A percentile compares a stretch with the other conserved stretches of the same genome.
phyloP scores from a whole-genome alignment of 2,113 vertebrate genomes.

The Cercopithecus mona region DNA sequence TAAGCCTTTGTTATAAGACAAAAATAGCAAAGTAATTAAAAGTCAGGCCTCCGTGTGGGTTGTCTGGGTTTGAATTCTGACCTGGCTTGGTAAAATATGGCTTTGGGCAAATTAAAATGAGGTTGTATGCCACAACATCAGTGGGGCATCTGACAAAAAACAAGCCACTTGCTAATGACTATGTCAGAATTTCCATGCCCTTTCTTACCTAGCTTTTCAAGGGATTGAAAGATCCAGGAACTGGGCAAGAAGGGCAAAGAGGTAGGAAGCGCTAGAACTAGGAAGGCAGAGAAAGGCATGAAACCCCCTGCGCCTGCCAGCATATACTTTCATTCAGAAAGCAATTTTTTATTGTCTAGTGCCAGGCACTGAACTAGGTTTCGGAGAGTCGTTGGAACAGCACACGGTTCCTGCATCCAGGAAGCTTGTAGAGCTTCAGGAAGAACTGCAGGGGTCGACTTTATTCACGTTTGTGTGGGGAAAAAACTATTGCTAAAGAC shows the following conservation, averaged over 20 bases:
- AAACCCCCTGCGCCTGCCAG: neutral
- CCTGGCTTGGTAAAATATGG: neutral
- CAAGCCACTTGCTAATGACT: neutral
- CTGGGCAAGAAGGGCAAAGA: neutral
- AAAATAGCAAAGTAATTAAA: neutral
- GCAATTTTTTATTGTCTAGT: neutral
- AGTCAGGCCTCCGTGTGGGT: accelerated
- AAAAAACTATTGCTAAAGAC: neutral
- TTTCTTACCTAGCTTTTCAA: neutral
- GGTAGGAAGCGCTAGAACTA: neutral
- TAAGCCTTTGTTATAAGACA: neutral
- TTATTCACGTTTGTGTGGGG: neutral
- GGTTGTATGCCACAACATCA: neutral
- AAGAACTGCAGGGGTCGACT: neutral
- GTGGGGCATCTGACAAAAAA: neutral
- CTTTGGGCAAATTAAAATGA: neutral
- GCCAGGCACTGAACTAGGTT: neutral
- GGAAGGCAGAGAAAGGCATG: neutral
- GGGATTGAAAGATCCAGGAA: neutral
- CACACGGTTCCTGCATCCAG: neutral
- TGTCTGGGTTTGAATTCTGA: neutral
- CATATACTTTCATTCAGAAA: neutral
- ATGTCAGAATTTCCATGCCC: neutral
- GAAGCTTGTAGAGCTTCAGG: neutral
- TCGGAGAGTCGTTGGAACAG: neutral